Conservation (phyloP, 1,140 invertebrate species). For the Drosophila suzukii region DNA sequence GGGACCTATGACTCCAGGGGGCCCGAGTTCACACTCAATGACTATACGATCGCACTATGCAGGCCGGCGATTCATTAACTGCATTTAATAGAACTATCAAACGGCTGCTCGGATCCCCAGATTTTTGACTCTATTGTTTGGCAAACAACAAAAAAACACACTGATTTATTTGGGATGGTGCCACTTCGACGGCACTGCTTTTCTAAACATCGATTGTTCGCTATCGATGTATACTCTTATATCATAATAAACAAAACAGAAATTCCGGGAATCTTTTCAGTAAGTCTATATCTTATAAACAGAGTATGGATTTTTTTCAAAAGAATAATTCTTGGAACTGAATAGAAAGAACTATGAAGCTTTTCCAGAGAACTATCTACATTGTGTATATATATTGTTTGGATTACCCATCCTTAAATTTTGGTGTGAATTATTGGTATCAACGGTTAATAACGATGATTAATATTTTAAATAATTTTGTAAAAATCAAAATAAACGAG, state of each 20-base stretch:
- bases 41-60: constrained; percentile 5
- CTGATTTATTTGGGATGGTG: constrained; percentile 3
- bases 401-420: no score
- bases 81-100: constrained; percentile 36
- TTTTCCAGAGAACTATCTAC: no score
- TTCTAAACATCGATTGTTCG: background rate
- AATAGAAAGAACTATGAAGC: no score
- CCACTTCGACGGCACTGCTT: background rate
- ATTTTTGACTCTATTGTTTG: constrained; percentile 19
- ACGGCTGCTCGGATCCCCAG: background rate
- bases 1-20: constrained; percentile 18
- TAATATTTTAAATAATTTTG: no score
- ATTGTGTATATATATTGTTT: no score
- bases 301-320: no score
- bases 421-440: no score
- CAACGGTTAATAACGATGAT: no score
- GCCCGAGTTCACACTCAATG: constrained; percentile 21
- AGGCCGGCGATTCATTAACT: constrained; percentile 9
- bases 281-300: no score
- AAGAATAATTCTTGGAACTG: no score
- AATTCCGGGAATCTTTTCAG: background rate
- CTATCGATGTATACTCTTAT: background rate
- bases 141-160: constrained; percentile 21
- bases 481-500: no score
- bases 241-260: no score